Evolutionary conservation across 2,888 invertebrate species (phyloP).

Genomic region (Diarsia dahlii): DNA sequence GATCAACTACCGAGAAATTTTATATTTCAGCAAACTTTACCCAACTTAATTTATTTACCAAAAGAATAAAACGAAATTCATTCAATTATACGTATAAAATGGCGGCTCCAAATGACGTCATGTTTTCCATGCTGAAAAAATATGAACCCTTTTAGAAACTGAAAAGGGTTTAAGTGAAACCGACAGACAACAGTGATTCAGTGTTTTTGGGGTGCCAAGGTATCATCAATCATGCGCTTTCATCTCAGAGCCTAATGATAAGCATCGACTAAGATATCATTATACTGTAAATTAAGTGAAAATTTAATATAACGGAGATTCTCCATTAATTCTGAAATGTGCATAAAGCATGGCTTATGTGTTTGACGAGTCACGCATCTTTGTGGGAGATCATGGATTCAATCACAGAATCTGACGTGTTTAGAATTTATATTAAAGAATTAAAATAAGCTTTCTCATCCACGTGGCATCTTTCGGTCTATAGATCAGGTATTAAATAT

Average conservation of each 20-base stretch:
- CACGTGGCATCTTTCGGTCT: not conserved
- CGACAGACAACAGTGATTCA: conserved; percentile 80
- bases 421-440: not conserved
- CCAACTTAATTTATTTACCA: conserved; percentile 49
- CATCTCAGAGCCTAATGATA: conserved; percentile 72
- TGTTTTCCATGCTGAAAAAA: conserved; percentile 65
- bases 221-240: conserved; percentile 78
- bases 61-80: conserved; percentile 50
- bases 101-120: conserved; percentile 56
- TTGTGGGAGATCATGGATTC: not conserved
- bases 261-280: conserved; percentile 71
- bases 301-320: conserved; percentile 51
- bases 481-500: not conserved
- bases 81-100: conserved; percentile 48
- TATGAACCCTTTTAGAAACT: conserved; percentile 67
- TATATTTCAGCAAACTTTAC: conserved; percentile 28
- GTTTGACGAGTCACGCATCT: conserved; percentile 21
- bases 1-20: conserved; percentile 9
- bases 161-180: conserved; percentile 75
- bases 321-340: conserved; percentile 54
- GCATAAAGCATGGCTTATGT: conserved; percentile 31
- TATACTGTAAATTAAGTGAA: conserved; percentile 68
- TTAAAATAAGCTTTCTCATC: not conserved
- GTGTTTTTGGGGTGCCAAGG: conserved; percentile 69
- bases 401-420: not conserved